Evolutionary conservation across 2,113 vertebrate species (phyloP).

Genomic region (Callionymus lyra): DNA sequence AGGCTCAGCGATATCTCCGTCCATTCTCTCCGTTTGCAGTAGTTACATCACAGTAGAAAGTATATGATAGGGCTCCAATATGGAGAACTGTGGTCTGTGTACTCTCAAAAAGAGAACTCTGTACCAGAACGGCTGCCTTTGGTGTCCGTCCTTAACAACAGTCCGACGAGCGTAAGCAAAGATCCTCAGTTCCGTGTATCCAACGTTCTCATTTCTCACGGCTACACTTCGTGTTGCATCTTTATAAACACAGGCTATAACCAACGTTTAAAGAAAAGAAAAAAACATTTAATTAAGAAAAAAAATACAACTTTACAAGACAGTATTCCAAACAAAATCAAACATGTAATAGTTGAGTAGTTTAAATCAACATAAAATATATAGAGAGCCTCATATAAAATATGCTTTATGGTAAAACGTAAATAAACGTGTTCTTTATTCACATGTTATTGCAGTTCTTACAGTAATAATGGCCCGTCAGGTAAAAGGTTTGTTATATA

Average conservation of each 20-base stretch:
- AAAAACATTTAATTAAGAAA: not conserved
- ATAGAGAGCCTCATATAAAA: no score
- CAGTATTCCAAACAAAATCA: not conserved
- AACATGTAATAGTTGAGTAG: no score
- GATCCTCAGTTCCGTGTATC: constrained; percentile 14
- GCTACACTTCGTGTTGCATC: not conserved
- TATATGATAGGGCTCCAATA: no score
- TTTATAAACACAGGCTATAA: not conserved
- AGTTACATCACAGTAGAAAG: constrained; percentile 15
- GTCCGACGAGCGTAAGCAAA: constrained; percentile 6
- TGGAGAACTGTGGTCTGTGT: no score
- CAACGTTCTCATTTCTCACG: not conserved
- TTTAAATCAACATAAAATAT: no score
- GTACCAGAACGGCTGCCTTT: constrained; percentile 34
- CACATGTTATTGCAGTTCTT: no score
- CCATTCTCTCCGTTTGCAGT: constrained; percentile 27
- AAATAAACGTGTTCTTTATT: no score
- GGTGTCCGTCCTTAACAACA: constrained; percentile 33
- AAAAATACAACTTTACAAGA: not conserved
- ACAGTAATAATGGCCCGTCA: no score
- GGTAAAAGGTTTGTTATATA: no score
- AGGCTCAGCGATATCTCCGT: constrained; percentile 25
- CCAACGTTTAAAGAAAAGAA: no score
- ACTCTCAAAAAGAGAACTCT: constrained; percentile 11
- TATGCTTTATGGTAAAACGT: no score